Evolutionary conservation across 2,888 invertebrate genomes (phyloP).

Genomic region (Epinotia bilunana): DNA sequence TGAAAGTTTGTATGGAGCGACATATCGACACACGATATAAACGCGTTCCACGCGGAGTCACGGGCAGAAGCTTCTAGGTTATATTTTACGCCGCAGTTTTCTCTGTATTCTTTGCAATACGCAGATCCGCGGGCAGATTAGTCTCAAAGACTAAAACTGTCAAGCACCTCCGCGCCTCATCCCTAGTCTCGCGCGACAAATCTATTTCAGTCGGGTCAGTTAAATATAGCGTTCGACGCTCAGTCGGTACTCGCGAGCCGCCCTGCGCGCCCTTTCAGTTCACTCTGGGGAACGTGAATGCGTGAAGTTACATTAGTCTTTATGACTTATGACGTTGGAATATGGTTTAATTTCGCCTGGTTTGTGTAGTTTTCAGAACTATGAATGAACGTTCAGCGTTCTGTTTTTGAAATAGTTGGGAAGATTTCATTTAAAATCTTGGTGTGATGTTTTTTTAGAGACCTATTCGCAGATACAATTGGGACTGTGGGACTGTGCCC

Average conservation of each 20-base stretch:
- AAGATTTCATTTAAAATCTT: too few relatives aligned
- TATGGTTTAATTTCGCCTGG: neutral
- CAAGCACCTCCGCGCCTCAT: neutral
- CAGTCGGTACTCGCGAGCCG: slow-evolving; percentile 22
- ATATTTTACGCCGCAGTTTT: too few relatives aligned
- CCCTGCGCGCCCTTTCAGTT: slow-evolving; percentile 16
- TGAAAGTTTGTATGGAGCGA: too few relatives aligned
- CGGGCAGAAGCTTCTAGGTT: too few relatives aligned
- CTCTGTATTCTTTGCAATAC: too few relatives aligned
- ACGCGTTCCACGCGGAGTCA: too few relatives aligned
- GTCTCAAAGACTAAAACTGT: neutral
- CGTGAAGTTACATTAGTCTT: neutral
- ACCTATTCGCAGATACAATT: too few relatives aligned
- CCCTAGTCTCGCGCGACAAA: slow-evolving; percentile 9
- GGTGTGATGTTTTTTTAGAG: too few relatives aligned
- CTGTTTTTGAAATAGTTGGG: too few relatives aligned
- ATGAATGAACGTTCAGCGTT: neutral
- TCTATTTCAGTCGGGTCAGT: slow-evolving; percentile 30
- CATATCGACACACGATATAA: too few relatives aligned
- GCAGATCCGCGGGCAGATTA: too few relatives aligned
- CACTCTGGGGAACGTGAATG: neutral
- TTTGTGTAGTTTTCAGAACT: neutral
- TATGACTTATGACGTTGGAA: neutral
- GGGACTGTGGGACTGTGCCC: too few relatives aligned
- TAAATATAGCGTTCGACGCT: slow-evolving; percentile 18